Conservation (phyloP, 2,888 invertebrate species). For the Campoplex capitator region DNA sequence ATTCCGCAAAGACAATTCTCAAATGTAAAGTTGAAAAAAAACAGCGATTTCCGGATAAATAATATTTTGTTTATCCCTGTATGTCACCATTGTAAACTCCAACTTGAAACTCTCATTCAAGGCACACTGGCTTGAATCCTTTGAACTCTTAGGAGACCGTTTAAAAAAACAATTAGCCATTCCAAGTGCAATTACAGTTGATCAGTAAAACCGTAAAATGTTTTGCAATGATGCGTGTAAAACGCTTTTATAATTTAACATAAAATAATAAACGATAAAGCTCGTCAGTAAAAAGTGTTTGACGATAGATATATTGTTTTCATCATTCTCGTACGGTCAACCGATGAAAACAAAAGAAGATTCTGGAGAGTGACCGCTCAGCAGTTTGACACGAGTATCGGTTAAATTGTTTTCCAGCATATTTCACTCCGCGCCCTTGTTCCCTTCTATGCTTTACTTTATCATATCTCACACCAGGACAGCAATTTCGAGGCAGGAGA, state of each 20-base stretch:
- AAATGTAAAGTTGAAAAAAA: no score
- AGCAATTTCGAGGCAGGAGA: constrained; percentile 7
- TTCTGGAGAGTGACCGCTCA: background rate
- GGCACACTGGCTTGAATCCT: background rate
- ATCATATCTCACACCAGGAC: background rate
- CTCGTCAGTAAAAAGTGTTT: no score
- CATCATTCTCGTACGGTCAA: background rate
- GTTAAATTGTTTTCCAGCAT: constrained; percentile 1
- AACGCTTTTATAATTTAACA: no score
- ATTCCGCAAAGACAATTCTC: no score
- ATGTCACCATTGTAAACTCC: no score
- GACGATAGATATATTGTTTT: background rate
- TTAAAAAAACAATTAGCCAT: background rate
- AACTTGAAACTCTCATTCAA: background rate
- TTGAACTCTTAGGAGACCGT: no score
- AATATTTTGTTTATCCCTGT: no score
- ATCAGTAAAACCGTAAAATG: background rate
- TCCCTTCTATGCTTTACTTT: background rate
- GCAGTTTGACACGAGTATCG: background rate
- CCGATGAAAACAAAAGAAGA: background rate
- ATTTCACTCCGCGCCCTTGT: background rate
- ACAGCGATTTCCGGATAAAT: no score
- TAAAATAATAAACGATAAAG: no score
- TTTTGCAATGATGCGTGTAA: no score
- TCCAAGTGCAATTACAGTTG: background rate